Evolutionary conservation across 2,113 vertebrate genomes (phyloP).

Genomic region (Tragelaphus imberbis): DNA sequence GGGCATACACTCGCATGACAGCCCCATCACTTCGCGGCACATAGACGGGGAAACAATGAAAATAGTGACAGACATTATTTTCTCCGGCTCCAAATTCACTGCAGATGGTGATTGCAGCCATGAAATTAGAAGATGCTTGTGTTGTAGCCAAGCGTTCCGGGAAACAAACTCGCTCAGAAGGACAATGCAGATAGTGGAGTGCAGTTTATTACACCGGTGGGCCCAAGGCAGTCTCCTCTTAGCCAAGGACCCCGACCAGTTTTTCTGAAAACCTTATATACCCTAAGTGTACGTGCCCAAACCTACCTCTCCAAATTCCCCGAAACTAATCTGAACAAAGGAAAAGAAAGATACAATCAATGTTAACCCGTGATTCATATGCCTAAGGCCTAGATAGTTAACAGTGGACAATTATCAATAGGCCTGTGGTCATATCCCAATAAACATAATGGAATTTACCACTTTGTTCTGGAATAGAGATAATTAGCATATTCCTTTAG

Average conservation of each 20-base stretch:
- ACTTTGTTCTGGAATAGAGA: not conserved
- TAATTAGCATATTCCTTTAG: not conserved
- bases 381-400: not conserved
- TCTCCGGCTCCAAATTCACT: not conserved
- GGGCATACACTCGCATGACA: too few relatives aligned
- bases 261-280: not conserved
- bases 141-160: fast-evolving
- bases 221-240: not conserved
- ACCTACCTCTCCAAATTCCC: not conserved
- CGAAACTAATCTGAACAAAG: not conserved
- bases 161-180: not conserved
- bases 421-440: not conserved
- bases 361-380: not conserved
- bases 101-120: not conserved
- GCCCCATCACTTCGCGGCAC: not conserved
- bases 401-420: not conserved
- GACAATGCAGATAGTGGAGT: not conserved
- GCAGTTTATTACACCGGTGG: not conserved
- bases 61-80: not conserved
- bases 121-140: not conserved
- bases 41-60: not conserved
- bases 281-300: not conserved
- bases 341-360: not conserved
- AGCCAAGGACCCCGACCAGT: not conserved
- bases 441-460: not conserved